Conservation (phyloP, 1,140 invertebrate genomes). For the Hycleus phaleratus region DNA sequence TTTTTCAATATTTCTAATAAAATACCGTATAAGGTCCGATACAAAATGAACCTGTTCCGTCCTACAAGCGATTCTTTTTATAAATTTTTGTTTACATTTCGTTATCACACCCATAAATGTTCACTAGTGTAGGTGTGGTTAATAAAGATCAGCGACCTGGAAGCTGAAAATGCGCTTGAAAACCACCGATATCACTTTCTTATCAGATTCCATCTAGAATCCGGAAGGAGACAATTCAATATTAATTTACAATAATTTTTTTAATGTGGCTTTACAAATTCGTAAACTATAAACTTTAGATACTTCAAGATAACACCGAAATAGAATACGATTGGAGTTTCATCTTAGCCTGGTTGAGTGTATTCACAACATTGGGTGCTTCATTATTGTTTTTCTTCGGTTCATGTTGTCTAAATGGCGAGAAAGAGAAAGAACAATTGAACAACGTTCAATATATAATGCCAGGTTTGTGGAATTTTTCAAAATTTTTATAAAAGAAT, state of each 20-base stretch:
- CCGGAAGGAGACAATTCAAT: too few species aligned
- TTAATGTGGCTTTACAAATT: too few species aligned
- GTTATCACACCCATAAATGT: background rate
- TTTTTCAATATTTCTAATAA: background rate
- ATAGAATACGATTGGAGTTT: constrained; percentile 78
- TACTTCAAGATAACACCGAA: constrained; percentile 60
- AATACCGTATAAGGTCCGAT: too few species aligned
- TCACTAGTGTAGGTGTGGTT: too few species aligned
- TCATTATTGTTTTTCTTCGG: constrained; percentile 73
- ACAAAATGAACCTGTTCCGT: too few species aligned
- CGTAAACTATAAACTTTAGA: constrained; percentile 41
- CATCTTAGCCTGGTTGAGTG: constrained; percentile 73
- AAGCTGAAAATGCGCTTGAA: too few species aligned
- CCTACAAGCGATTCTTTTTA: too few species aligned
- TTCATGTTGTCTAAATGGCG: constrained; percentile 66
- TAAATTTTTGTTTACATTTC: background rate
- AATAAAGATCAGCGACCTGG: too few species aligned
- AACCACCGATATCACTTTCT: too few species aligned
- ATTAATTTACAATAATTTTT: too few species aligned
- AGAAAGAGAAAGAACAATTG: constrained; percentile 55
- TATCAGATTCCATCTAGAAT: too few species aligned
- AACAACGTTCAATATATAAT: constrained; percentile 82
- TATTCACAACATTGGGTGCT: constrained; percentile 63
- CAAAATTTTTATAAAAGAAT: too few species aligned
- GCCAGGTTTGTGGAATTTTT: constrained; percentile 57